phyloP scores from a whole-genome alignment of 2,797 vertebrate genomes.

The Phoebastria nigripes region DNA sequence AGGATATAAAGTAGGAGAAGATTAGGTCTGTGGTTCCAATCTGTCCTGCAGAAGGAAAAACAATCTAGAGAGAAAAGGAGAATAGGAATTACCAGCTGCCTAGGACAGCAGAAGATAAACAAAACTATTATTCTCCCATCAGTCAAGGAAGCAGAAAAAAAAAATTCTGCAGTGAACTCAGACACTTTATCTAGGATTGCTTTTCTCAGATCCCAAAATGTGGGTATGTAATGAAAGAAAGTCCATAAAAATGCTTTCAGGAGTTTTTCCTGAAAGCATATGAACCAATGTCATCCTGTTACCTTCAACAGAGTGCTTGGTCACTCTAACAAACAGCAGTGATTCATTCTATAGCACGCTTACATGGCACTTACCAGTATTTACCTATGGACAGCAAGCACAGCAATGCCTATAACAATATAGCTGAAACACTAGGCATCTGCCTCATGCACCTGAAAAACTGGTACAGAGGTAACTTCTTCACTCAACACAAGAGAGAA shows the following conservation, averaged over 20 bases:
- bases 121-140: conserved; percentile 29
- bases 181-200: background rate
- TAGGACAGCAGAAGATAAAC: conserved; percentile 4
- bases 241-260: background rate
- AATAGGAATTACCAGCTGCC: conserved; percentile 11
- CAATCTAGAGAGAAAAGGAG: background rate
- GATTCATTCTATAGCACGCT: background rate
- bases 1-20: conserved; percentile 6
- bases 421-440: background rate
- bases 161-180: background rate
- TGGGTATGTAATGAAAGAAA: background rate
- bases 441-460: background rate
- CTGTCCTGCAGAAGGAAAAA: background rate
- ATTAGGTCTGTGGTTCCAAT: conserved; percentile 19
- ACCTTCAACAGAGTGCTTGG: background rate
- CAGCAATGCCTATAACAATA: background rate
- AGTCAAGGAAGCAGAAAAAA: background rate
- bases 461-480: background rate
- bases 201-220: background rate
- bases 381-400: background rate
- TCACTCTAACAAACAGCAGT: background rate
- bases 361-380: background rate
- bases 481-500: background rate
- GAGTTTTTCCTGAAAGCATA: background rate
- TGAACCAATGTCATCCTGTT: background rate